A percentile compares a stretch with the other conserved stretches of the same genome.
These are phyloP conservation scores for Melanocharis versteri DNA, from an alignment of 2,113 vertebrate species.

Conservation along the genomic window DNA sequence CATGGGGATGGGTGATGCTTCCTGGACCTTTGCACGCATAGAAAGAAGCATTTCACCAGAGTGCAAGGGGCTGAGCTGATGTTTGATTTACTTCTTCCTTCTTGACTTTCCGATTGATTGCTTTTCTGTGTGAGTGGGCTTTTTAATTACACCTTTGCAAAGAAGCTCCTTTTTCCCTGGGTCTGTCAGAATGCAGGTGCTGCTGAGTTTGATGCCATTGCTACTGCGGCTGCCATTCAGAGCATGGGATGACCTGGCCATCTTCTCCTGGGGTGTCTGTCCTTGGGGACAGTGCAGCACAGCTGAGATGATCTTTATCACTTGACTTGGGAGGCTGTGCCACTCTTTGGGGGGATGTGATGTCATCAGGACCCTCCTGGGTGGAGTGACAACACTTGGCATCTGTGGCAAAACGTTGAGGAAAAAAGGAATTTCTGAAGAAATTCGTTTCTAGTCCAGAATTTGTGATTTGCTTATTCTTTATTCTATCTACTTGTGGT, in stretches of 20 bases:
- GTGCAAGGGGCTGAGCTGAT: background rate
- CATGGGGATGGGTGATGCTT: background rate
- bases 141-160: background rate
- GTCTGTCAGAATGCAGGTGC: background rate
- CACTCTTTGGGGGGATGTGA: background rate
- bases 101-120: background rate
- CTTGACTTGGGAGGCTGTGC: background rate
- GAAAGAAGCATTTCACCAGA: background rate
- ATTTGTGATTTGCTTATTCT: background rate
- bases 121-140: background rate
- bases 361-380: conserved; percentile 39
- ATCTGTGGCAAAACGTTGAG: background rate
- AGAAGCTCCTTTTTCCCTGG: background rate
- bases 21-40: background rate
- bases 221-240: background rate
- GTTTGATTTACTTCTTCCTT: background rate
- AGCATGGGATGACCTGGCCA: background rate
- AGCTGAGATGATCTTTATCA: background rate
- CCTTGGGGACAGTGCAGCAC: background rate
- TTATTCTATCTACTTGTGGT: background rate
- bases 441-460: background rate
- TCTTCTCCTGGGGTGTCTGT: background rate
- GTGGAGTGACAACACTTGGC: background rate
- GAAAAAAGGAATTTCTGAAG: background rate
- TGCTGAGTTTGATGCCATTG: background rate